Evolutionary conservation across 1,140 invertebrate genomes (phyloP), one percentile per base, ranked within the genome.

Genomic region (Drosophila sturtevanti): DNA sequence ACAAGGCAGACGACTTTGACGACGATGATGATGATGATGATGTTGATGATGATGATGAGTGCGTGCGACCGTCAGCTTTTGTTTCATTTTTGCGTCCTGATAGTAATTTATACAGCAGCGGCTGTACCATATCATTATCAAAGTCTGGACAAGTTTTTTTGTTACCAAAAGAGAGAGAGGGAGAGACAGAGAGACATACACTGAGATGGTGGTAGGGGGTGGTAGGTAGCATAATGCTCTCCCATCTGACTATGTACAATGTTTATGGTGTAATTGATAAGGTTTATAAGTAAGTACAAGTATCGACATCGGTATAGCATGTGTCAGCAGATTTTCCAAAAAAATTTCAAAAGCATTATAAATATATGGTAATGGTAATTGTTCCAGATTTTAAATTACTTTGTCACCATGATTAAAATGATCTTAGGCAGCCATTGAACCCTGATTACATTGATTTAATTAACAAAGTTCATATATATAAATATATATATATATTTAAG

Each of bases 31-130:
- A 18, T 9, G 41, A 48, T 21, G 41, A 48, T n/a, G 12, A n/a
- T 14, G 34, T 9, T 35, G 37, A 38, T 38, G 37, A 14, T 38
- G 12, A 38, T 4, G 37, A n/a, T n/a, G 12, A 38, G 37, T 48
- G 41, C 41, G 41, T 48, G 41, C 41, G 41, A 21, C 41, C 41
- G 16, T 34, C 34, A 14, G 56, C 56, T 59, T 59, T 59, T 35
- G 56, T 61, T 68, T 61, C 22, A 48, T 21, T 59, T 38, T 38
- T 52, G 56, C 68, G 58, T 86, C 68, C 82, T 81, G 82, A 87
- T 86, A 86, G 63, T 86, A 87, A 86, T 87, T 87, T 87, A 87
- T 87, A 75, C 82, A 72, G 82, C 75, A 79, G 71, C 63, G 70
- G 75, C 75, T 82, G 81, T 81, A 86, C 82, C 81, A 69, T 77